phyloP scores from a whole-genome alignment of 2,797 vertebrate species.

The Agapornis canus region DNA sequence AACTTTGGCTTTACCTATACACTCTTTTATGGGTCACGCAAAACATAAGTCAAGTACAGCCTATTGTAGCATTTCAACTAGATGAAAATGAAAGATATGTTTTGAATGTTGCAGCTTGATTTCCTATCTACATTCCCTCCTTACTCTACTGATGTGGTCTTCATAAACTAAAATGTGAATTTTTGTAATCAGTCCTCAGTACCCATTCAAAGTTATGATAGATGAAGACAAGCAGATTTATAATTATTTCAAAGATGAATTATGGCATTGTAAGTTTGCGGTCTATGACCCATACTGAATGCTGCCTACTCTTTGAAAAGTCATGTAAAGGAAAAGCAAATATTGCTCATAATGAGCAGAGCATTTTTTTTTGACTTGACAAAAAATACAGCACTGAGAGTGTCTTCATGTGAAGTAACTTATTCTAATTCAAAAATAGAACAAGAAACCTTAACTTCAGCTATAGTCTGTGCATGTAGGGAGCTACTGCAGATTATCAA shows the following conservation, averaged over 20 bases:
- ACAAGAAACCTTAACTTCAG: not conserved
- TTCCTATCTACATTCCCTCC: not conserved
- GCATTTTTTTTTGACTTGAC: not conserved
- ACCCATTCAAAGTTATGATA: not conserved
- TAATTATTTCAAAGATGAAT: not conserved
- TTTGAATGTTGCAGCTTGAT: not conserved
- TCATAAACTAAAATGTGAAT: not conserved
- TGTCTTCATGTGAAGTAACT: not conserved
- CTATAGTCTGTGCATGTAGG: not conserved
- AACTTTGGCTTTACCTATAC: not conserved
- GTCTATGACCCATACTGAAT: not conserved
- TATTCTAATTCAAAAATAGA: not conserved
- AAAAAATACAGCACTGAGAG: not conserved
- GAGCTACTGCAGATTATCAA: not conserved
- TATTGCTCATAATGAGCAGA: not conserved
- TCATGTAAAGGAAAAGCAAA: not conserved
- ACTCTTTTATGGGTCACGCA: not conserved
- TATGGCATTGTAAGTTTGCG: not conserved
- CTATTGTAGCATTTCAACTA: not conserved
- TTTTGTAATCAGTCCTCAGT: not conserved
- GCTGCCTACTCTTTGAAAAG: not conserved
- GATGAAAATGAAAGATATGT: not conserved
- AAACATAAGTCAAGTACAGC: not conserved
- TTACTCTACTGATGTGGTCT: not conserved
- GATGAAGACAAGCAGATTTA: not conserved